phyloP scores from a whole-genome alignment of 2,888 invertebrate species.

The Eupithecia subumbrata region DNA sequence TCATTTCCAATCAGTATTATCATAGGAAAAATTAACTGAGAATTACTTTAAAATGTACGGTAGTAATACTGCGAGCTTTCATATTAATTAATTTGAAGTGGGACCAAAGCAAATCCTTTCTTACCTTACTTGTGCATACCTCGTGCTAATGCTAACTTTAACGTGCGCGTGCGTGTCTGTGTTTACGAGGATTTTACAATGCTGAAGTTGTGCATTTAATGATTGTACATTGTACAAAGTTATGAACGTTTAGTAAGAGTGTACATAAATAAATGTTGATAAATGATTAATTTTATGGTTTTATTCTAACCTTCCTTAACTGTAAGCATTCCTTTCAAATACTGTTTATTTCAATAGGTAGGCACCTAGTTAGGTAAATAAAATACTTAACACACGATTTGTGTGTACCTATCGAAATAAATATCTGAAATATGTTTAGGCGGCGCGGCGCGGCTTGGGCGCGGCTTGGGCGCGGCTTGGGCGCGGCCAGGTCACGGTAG shows the following conservation, averaged over 20 bases:
- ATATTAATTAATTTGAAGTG: constrained; percentile 55
- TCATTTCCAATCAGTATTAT: constrained; percentile 27
- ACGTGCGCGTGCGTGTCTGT: constrained; percentile 66
- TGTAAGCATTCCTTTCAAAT: not conserved
- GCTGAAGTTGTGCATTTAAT: constrained; percentile 84
- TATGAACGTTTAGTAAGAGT: constrained; percentile 66
- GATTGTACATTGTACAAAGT: constrained; percentile 81
- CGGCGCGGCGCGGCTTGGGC: too few species aligned
- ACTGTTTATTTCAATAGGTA: too few species aligned
- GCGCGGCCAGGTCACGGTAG: too few species aligned
- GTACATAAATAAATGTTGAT: constrained; percentile 83
- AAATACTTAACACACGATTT: not conserved
- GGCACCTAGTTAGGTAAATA: too few species aligned
- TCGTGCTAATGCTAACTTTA: constrained; percentile 54
- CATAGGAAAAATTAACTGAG: constrained; percentile 20
- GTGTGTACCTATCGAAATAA: not conserved
- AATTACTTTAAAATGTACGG: constrained; percentile 33
- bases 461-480: too few species aligned
- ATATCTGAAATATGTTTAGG: too few species aligned
- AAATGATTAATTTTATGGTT: constrained; percentile 53
- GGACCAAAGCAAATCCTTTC: constrained; percentile 69
- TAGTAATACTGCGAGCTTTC: constrained; percentile 54
- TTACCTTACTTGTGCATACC: constrained; percentile 54
- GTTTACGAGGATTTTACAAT: constrained; percentile 72
- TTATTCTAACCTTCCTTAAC: constrained; percentile 29